These are phyloP conservation scores for Drosophila lini DNA, from an alignment of 1,140 invertebrate genomes.

Conservation along the genomic window DNA sequence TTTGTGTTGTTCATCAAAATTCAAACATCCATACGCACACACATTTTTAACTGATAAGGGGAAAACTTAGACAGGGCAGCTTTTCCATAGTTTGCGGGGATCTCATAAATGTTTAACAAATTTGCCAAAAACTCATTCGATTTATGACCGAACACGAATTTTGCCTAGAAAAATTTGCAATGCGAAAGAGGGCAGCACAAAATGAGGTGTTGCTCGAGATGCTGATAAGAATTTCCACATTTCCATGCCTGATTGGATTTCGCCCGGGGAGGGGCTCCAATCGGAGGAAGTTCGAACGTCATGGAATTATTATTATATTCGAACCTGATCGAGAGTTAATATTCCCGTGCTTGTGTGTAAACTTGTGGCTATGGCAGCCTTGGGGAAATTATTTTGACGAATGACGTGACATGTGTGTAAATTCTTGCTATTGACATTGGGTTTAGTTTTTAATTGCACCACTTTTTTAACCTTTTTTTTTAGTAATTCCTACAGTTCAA, in stretches of 20 bases:
- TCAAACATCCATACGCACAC: slow-evolving; percentile 1
- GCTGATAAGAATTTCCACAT: slow-evolving; percentile 47
- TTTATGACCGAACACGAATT: slow-evolving; percentile 37
- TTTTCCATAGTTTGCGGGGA: slow-evolving; percentile 34
- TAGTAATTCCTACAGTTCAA: slow-evolving; percentile 12
- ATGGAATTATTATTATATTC: slow-evolving; percentile 42
- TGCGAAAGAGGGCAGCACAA: not conserved
- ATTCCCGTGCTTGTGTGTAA: slow-evolving; percentile 9
- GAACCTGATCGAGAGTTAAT: slow-evolving; percentile 41
- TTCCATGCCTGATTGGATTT: slow-evolving; percentile 40
- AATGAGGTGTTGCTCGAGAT: slow-evolving; percentile 39
- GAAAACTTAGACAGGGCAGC: slow-evolving; percentile 1
- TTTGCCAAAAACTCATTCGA: slow-evolving; percentile 46
- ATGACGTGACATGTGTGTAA: slow-evolving; percentile 45
- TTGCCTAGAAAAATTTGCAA: slow-evolving; percentile 6
- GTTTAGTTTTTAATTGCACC: slow-evolving; percentile 24
- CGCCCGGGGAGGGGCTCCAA: slow-evolving; percentile 7
- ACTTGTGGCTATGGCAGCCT: slow-evolving; percentile 4
- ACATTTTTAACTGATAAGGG: slow-evolving; percentile 39
- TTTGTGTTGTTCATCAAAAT: slow-evolving; percentile 54
- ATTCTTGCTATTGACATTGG: slow-evolving; percentile 39
- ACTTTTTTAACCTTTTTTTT: slow-evolving; percentile 4
- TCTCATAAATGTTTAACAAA: slow-evolving; percentile 31
- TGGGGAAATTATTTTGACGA: slow-evolving; percentile 40
- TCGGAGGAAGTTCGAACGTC: slow-evolving; percentile 21